Percentiles rank a stretch among this genome's conserved stretches.
phyloP scores from a whole-genome alignment of 2,113 vertebrate genomes.

The Scomber colias region DNA sequence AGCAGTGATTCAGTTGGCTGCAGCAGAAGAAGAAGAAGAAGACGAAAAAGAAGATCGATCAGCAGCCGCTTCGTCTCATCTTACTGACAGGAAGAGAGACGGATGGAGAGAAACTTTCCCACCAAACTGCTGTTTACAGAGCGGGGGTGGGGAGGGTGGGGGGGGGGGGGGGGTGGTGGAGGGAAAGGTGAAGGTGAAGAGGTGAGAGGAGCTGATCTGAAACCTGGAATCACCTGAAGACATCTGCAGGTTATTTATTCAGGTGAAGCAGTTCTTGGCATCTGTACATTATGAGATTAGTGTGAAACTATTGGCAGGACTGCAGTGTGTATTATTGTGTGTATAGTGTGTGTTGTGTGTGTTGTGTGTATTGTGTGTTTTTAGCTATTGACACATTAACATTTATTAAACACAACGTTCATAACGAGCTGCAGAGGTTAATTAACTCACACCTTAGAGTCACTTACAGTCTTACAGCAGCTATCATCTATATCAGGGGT shows the following conservation, averaged over 20 bases:
- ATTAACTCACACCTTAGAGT: too few relatives aligned
- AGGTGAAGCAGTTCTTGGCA: too few relatives aligned
- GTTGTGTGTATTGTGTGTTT: too few relatives aligned
- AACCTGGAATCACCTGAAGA: constrained; percentile 23
- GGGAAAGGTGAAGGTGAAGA: not conserved
- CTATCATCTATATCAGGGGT: too few relatives aligned
- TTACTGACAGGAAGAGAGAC: constrained; percentile 69
- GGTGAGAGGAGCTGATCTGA: constrained; percentile 11
- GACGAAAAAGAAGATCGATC: constrained; percentile 26
- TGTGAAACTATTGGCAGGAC: too few relatives aligned
- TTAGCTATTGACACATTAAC: too few relatives aligned
- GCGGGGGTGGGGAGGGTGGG: not conserved
- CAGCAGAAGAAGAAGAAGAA: not conserved
- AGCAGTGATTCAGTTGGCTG: not conserved
- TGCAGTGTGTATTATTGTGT: too few relatives aligned
- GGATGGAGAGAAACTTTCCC: constrained; percentile 64
- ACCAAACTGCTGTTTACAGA: constrained; percentile 63
- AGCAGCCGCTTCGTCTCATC: constrained; percentile 40
- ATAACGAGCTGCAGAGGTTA: too few relatives aligned
- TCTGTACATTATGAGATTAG: too few relatives aligned
- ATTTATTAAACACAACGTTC: too few relatives aligned
- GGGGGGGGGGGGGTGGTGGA: not conserved
- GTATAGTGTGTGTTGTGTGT: too few relatives aligned
- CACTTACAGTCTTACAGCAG: too few relatives aligned
- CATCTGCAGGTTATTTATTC: not conserved